Evolutionary conservation across 1,140 invertebrate genomes (phyloP).

Genomic region (Dendrolimus punctatus): DNA sequence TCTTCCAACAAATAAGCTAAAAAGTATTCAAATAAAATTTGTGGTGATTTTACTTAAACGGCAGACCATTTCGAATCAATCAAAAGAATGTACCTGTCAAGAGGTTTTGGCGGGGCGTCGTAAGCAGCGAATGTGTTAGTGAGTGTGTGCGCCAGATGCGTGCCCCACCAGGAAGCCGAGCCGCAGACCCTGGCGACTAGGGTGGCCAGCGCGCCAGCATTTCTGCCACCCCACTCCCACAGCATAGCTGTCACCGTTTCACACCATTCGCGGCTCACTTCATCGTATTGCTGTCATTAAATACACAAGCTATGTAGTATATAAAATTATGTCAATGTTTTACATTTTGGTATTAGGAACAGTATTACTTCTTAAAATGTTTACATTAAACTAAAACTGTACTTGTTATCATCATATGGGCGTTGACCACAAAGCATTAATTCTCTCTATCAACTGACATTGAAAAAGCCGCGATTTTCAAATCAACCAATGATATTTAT

Average conservation of each 20-base stretch:
- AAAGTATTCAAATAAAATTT: neutral
- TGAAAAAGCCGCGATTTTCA: no score
- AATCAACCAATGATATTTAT: no score
- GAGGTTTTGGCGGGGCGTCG: slow-evolving; percentile 84
- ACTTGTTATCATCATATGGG: no score
- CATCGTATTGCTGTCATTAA: slow-evolving; percentile 26
- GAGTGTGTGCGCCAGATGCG: slow-evolving; percentile 87
- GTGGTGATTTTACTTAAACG: neutral
- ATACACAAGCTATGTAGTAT: neutral
- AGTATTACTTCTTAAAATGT: no score
- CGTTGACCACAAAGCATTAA: no score
- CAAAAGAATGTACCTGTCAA: slow-evolving; percentile 83
- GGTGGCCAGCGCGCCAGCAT: slow-evolving; percentile 75
- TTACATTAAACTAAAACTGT: no score
- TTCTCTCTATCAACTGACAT: no score
- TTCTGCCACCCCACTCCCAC: slow-evolving; percentile 58
- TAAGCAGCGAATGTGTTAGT: slow-evolving; percentile 84
- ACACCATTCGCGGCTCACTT: slow-evolving; percentile 39
- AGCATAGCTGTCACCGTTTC: slow-evolving; percentile 40
- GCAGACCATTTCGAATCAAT: no score
- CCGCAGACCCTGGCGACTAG: slow-evolving; percentile 86
- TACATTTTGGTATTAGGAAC: no score
- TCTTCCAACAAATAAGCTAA: neutral
- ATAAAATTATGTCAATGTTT: neutral
- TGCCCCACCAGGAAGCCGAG: slow-evolving; percentile 89